Base-by-base conservation (phyloP, 23 tunicate genomes). In the Botrylloides violaceus region DNA sequence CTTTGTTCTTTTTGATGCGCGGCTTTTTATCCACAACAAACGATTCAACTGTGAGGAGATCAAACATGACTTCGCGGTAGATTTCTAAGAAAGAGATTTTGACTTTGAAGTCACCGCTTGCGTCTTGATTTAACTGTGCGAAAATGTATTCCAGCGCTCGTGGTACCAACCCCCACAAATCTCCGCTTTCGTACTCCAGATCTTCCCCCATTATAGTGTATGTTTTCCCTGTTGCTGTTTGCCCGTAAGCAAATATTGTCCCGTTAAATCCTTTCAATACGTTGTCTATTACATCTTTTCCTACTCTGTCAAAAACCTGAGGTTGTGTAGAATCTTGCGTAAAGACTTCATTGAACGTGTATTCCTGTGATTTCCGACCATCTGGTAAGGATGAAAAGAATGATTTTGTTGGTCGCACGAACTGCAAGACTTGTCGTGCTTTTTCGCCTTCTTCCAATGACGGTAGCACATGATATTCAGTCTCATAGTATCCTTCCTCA, bases 191-290 rank as follows among this genome's bases (percentile, higher is more conserved):
- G 1, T 68, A 38, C 28, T 37, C 56, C 29, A 68, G 0, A 4
- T 34, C 58, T 68, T 68, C 58, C 0, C 88, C 96, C 25, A 77
- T 28, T 21, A 90, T 78, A 3, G 97, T 90, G 75, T 90, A 79
- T 0, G 97, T 90, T 62, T 90, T 90, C 32, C 97, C 97, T 9
- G 97, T 90, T 3, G 85, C 85, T 27, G 97, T 90, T 72, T 95
- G 99, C 4, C 99, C 99, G 71, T 95, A 95, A 2, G 85, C 99
- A 58, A 95, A 95, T 34, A 95, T 66, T 30, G 99, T 95, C 2
- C 96, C 99, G 58, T 95, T 95, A 73, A 55, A 87, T 30, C 99
- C 99, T 2, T 58, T 71, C 24, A 95, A 66, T 6, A 76, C 83
- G 36, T 79, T 71, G 7, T 95, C 96, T 0, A 95, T 58, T 3